A percentile compares a stretch with the other conserved stretches of the same genome.
Conservation (phyloP, 2,113 vertebrate species). For the Crotalus viridis region DNA sequence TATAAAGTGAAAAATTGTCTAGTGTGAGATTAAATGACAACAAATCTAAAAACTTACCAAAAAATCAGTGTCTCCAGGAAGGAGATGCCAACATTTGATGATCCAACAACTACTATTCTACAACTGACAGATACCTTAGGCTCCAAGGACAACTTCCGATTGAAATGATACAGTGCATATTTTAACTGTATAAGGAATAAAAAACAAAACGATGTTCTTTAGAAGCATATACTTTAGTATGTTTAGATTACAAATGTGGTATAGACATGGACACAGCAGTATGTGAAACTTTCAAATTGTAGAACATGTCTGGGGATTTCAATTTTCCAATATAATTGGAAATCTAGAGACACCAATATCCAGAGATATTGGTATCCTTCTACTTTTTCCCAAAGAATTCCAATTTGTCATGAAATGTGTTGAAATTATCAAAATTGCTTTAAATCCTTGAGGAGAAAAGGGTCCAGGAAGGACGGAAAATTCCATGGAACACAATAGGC, state of each 20-base stretch:
- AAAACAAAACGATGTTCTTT: neutral
- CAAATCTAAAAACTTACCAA: conserved; percentile 81
- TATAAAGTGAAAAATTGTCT: neutral
- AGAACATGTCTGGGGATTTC: neutral
- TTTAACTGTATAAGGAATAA: conserved; percentile 65
- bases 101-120: conserved; percentile 90
- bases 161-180: conserved; percentile 84
- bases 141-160: conserved; percentile 86
- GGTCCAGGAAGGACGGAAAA: neutral
- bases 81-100: conserved; percentile 85
- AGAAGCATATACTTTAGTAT: neutral
- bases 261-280: neutral
- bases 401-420: neutral
- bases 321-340: neutral
- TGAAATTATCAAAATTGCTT: neutral
- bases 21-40: neutral
- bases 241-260: neutral
- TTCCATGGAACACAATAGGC: neutral
- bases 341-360: neutral
- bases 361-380: neutral
- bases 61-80: conserved; percentile 85
- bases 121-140: conserved; percentile 81
- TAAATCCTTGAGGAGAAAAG: neutral
- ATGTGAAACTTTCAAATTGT: neutral
- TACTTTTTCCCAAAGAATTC: neutral